Percentiles rank a stretch among this genome's conserved stretches.
Conservation (phyloP, 2,888 invertebrate genomes). For the Melolontha melolontha region DNA sequence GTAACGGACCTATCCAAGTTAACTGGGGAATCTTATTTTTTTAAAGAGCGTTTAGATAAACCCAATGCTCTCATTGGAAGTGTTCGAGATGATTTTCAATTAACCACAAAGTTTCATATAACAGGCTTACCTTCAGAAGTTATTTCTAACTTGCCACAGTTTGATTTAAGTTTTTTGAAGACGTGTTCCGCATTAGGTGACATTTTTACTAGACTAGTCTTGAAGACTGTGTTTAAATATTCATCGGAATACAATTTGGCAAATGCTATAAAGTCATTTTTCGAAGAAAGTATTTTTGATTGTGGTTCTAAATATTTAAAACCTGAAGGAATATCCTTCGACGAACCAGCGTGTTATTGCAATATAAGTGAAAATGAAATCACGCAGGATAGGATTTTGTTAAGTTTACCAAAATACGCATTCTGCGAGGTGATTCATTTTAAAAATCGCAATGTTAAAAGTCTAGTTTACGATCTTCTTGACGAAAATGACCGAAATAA, state of each 20-base stretch:
- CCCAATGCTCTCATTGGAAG: constrained; percentile 1
- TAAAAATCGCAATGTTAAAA: constrained; percentile 67
- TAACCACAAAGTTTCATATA: neutral
- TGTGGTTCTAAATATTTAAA: constrained; percentile 65
- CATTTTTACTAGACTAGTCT: constrained; percentile 67
- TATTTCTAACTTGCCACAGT: constrained; percentile 26
- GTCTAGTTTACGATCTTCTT: constrained; percentile 69
- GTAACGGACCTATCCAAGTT: neutral
- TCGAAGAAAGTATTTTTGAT: constrained; percentile 68
- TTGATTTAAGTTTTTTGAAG: constrained; percentile 61
- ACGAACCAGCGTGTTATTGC: constrained; percentile 56
- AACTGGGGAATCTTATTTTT: neutral
- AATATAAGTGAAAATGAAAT: constrained; percentile 64
- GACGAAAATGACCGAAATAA: constrained; percentile 70
- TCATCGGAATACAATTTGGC: constrained; percentile 65
- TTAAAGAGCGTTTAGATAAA: neutral
- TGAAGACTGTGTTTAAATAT: constrained; percentile 70
- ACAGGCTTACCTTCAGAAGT: constrained; percentile 10
- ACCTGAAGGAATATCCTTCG: constrained; percentile 46
- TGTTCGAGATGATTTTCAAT: constrained; percentile 15
- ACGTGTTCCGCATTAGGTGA: constrained; percentile 72
- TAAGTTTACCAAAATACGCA: constrained; percentile 67
- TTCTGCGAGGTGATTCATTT: constrained; percentile 72
- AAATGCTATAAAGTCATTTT: constrained; percentile 70
- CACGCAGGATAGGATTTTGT: constrained; percentile 25